Evolutionary conservation across 2,113 vertebrate species (phyloP).

Genomic region (Phasianus colchicus): DNA sequence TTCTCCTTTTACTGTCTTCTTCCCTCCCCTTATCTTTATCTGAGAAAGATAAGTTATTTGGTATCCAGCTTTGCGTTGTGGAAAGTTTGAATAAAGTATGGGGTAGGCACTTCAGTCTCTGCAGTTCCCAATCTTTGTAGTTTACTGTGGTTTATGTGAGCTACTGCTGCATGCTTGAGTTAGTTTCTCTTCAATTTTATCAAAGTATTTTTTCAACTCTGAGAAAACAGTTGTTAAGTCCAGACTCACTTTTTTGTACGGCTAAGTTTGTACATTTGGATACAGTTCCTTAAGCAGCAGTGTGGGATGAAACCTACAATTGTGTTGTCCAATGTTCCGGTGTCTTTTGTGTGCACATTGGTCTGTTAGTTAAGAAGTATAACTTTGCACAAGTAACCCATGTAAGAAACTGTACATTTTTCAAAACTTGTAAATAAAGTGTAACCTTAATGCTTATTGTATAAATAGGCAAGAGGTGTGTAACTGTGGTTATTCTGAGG

Average conservation of each 20-base stretch:
- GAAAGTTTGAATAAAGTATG: background rate
- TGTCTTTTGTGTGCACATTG: constrained; percentile 79
- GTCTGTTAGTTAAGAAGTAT: constrained; percentile 78
- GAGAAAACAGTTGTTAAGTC: constrained; percentile 54
- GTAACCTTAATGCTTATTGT: constrained; percentile 82
- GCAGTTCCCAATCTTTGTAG: constrained; percentile 32
- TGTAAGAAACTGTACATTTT: constrained; percentile 99
- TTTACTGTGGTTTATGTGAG: constrained; percentile 11
- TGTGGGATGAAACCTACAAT: constrained; percentile 69
- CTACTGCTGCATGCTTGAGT: constrained; percentile 71
- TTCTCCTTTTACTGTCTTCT: background rate
- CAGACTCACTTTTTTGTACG: constrained; percentile 57
- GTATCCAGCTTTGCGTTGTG: background rate
- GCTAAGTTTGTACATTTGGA: constrained; percentile 71
- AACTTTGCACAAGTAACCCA: constrained; percentile 96
- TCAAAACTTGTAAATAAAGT: constrained; percentile 97
- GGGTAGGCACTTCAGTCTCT: constrained; percentile 1
- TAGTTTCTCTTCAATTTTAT: constrained; percentile 57
- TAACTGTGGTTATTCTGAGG: background rate
- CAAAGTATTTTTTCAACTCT: constrained; percentile 52
- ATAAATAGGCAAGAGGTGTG: constrained; percentile 64
- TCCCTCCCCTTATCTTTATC: constrained; percentile 12
- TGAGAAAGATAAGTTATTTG: constrained; percentile 33
- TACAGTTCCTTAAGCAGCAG: constrained; percentile 70
- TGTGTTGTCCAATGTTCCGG: constrained; percentile 75